A percentile compares a stretch with the other conserved stretches of the same genome.
Evolutionary conservation across 1,140 invertebrate genomes (phyloP).

Genomic region (Spodoptera frugiperda): DNA sequence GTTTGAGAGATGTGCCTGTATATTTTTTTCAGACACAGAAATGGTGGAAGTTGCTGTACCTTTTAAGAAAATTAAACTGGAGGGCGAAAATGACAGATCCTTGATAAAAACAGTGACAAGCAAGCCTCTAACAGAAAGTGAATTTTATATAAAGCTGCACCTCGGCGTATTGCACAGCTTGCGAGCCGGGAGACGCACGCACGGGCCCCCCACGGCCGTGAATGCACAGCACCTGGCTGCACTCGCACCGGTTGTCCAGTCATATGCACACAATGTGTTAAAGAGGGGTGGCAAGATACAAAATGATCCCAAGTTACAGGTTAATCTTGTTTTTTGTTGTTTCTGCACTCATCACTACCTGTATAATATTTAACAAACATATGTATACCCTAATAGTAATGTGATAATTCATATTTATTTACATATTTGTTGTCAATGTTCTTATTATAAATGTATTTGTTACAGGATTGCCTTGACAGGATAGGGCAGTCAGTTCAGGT

Average conservation of each 20-base stretch:
- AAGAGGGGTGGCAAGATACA: conserved; percentile 64
- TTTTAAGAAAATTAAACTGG: conserved; percentile 79
- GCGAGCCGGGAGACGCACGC: conserved; percentile 83
- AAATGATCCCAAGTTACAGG: conserved; percentile 73
- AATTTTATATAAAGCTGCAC: conserved; percentile 88
- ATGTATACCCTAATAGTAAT: too few relatives aligned
- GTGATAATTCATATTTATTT: too few relatives aligned
- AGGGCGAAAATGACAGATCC: conserved; percentile 64
- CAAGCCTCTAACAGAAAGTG: conserved; percentile 66
- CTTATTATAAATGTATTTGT: conserved; percentile 8
- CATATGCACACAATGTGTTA: conserved; percentile 75
- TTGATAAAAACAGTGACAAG: conserved; percentile 65
- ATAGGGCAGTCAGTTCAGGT: conserved; percentile 92
- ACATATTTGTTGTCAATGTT: too few relatives aligned
- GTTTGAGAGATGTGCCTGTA: too few relatives aligned
- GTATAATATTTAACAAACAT: too few relatives aligned
- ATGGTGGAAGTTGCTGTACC: conserved; percentile 67
- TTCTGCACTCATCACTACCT: too few relatives aligned
- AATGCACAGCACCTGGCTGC: conserved; percentile 87
- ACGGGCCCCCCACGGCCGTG: conserved; percentile 86
- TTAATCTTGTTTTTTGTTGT: conserved; percentile 43
- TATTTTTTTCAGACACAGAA: conserved; percentile 60
- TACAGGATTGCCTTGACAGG: conserved; percentile 89
- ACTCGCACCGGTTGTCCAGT: conserved; percentile 80
- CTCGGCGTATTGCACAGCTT: conserved; percentile 88